phyloP scores from a whole-genome alignment of 1,140 invertebrate species.

The Zaprionus tsacasi region DNA sequence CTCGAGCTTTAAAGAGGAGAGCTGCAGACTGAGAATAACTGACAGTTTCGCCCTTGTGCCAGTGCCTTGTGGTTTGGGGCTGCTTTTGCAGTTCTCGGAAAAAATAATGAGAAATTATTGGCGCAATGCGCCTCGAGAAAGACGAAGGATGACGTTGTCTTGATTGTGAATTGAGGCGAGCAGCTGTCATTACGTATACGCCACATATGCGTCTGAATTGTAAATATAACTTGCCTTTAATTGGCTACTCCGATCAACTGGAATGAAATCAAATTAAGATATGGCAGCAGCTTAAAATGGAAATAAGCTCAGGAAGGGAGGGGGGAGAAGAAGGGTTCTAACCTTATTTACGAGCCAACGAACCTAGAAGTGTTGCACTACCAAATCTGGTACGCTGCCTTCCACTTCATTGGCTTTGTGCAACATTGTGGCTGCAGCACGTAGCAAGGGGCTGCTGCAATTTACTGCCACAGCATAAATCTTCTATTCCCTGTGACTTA shows the following conservation, averaged over 20 bases:
- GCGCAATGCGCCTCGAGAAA: constrained; percentile 35
- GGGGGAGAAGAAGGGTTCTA: background rate
- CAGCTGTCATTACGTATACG: constrained; percentile 22
- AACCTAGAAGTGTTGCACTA: background rate
- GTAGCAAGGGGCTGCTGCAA: constrained; percentile 24
- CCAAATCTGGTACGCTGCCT: constrained; percentile 17
- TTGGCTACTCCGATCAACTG: background rate
- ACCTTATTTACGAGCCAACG: constrained; percentile 17
- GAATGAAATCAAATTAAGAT: too few species aligned
- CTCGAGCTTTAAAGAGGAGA: constrained; percentile 18
- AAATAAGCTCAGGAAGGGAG: constrained; percentile 1
- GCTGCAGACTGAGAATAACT: constrained; percentile 15
- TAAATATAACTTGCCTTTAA: constrained; percentile 3
- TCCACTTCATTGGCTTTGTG: constrained; percentile 22
- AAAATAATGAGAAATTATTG: constrained; percentile 55
- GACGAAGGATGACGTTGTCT: background rate
- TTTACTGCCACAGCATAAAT: constrained; percentile 49
- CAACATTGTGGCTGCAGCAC: constrained; percentile 29
- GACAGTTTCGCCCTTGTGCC: constrained; percentile 18
- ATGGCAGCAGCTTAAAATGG: constrained; percentile 3
- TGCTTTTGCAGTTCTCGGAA: constrained; percentile 39
- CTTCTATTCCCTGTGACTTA: constrained; percentile 10
- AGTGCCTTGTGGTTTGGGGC: constrained; percentile 5
- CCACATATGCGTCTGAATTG: background rate
- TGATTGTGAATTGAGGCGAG: constrained; percentile 13